Evolutionary conservation across 2,888 invertebrate species (phyloP).

Genomic region (Molorchus minor): DNA sequence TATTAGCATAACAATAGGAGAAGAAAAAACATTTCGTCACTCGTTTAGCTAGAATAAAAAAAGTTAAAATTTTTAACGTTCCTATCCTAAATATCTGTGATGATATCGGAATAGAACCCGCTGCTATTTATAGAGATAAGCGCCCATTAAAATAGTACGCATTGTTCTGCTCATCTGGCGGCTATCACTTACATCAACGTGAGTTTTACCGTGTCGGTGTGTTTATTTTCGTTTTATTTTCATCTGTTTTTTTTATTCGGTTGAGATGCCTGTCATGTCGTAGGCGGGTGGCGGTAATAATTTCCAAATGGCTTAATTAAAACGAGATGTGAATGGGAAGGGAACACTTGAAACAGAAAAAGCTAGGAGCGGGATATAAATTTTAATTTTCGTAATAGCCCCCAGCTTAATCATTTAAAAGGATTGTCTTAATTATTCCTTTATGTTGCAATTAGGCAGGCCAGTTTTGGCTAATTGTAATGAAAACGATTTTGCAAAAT

Average conservation of each 20-base stretch:
- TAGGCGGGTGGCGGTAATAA: neutral
- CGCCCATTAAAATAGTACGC: conserved; percentile 34
- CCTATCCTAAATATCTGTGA: conserved; percentile 7
- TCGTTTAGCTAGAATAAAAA: neutral
- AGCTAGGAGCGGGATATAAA: no score
- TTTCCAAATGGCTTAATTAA: conserved; percentile 1
- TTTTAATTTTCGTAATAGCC: no score
- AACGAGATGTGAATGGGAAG: neutral
- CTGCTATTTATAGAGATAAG: conserved; percentile 32
- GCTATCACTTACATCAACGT: conserved; percentile 19
- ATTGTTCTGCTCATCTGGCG: conserved; percentile 38
- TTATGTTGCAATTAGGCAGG: no score
- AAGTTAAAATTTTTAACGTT: conserved; percentile 1
- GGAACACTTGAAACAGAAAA: no score
- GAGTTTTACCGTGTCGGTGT: conserved; percentile 14
- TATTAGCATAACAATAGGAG: neutral
- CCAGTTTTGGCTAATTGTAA: no score
- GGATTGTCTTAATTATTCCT: no score
- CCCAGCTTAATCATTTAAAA: no score
- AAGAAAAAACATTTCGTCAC: conserved; percentile 7
- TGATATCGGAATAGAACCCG: conserved; percentile 26
- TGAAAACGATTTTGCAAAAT: no score
- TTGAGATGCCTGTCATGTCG: conserved; percentile 7
- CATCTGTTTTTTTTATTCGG: conserved; percentile 16
- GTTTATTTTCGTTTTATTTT: conserved; percentile 21